These are phyloP conservation scores for Onychorhynchus coronatus DNA, from an alignment of 2,113 vertebrate genomes.

Conservation along the genomic window DNA sequence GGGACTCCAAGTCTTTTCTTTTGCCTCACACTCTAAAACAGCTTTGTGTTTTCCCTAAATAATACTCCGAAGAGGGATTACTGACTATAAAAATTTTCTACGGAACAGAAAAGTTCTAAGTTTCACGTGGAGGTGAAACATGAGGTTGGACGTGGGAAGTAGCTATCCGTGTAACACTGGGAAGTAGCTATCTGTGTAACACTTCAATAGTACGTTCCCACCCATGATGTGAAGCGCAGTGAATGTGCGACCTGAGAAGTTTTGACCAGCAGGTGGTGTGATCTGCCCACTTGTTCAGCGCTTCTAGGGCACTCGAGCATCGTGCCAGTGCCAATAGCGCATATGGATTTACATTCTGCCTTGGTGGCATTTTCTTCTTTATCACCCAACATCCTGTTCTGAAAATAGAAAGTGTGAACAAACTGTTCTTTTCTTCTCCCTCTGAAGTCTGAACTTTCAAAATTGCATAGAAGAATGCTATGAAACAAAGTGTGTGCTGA, in stretches of 20 bases:
- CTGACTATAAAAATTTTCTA: background rate
- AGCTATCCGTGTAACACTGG: fast-evolving
- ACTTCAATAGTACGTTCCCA: fast-evolving
- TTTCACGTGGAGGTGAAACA: background rate
- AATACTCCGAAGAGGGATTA: background rate
- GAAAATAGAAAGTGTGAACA: conserved; percentile 3
- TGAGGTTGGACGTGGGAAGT: background rate
- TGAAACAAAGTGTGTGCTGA: background rate
- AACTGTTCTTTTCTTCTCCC: background rate
- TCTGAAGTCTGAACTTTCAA: background rate
- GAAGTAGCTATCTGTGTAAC: fast-evolving
- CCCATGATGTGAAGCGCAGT: fast-evolving
- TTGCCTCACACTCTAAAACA: background rate
- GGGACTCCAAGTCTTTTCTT: background rate
- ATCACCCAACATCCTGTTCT: background rate
- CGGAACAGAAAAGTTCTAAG: background rate
- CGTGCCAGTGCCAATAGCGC: background rate
- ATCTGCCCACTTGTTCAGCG: conserved; percentile 1
- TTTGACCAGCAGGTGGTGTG: conserved; percentile 71
- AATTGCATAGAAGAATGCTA: background rate
- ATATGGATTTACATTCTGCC: background rate
- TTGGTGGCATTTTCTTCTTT: background rate
- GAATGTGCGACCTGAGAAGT: background rate
- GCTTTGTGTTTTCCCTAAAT: background rate
- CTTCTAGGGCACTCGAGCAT: background rate